phyloP scores from a whole-genome alignment of 92 coral and sea anemone species.

The Metridium senile region DNA sequence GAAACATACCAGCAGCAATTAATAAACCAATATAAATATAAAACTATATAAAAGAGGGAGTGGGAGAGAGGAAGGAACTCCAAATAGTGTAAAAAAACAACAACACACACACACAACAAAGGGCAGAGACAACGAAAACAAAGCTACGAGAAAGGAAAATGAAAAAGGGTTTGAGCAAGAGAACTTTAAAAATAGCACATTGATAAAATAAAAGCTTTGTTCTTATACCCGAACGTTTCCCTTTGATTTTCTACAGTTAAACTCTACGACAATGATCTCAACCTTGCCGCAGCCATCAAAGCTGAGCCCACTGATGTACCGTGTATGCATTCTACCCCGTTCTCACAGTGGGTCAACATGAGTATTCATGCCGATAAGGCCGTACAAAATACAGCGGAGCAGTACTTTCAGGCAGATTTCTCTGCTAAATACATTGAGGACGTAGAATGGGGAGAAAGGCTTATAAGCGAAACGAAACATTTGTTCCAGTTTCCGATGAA shows the following conservation, averaged over 20 bases:
- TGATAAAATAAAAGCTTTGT: no score
- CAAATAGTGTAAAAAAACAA: no score
- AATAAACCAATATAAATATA: neutral
- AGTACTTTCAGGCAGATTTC: constrained; percentile 10
- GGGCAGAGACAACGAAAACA: no score
- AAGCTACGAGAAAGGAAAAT: neutral
- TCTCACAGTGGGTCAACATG: constrained; percentile 10
- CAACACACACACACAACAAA: no score
- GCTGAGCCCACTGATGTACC: constrained; percentile 33
- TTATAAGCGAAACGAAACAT: constrained; percentile 24
- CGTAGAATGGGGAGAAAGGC: constrained; percentile 23
- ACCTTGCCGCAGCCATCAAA: constrained; percentile 57
- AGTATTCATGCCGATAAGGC: constrained; percentile 14
- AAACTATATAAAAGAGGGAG: no score
- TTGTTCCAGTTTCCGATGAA: constrained; percentile 11
- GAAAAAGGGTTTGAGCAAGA: neutral
- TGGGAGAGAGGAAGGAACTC: no score
- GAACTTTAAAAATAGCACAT: no score
- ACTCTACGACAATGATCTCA: constrained; percentile 72
- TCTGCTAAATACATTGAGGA: constrained; percentile 7
- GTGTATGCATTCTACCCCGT: constrained; percentile 2
- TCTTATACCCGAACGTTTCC: neutral
- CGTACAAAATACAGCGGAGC: neutral
- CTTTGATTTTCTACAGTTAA: constrained; percentile 46
- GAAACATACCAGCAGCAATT: neutral